Evolutionary conservation across 2,797 vertebrate species (phyloP), one percentile per base, ranked within the genome.

Genomic region (Alosa sapidissima): DNA sequence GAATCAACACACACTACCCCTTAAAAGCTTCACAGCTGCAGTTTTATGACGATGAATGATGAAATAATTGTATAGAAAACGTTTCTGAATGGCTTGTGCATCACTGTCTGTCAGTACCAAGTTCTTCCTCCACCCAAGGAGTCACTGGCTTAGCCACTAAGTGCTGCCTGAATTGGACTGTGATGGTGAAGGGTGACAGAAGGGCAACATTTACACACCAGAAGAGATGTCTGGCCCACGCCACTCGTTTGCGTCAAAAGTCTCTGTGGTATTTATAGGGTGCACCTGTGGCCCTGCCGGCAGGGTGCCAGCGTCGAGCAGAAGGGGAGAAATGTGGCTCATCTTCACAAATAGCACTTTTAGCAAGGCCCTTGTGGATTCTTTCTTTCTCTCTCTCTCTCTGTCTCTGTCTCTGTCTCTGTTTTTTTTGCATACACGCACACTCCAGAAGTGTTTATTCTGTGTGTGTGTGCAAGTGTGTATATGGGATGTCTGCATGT

Each of bases 321-420:
- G 72, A 5, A 47, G 72, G 72, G 13, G 36, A 4, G 21, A 78
- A 78, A 78, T 78, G 41, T 19, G 33, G 68, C 72, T 78, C 41
- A 47, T 78, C 36, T 45, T 45, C 72, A 47, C 72, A 78, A 78
- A 78, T 78, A 36, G 41, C 72, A 78, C 72, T 78, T 78, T 45
- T 14, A 36, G 16, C 2, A 3, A 78, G 41, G 65, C 33, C 65
- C 33, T 72, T 28, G 13, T 72, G 65, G 28, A 41, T 72, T 62
- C 41, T 81, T 41, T 48, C 5, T 62, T 58, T 24, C 6, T 62
- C 21, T 62, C 52, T 21, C n/a, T n/a, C n/a, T n/a, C 9, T 24
- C n/a, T 62, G n/a, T 62, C n/a, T 62, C 5, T 62, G n/a, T 62
- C 5, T 62, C n/a, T 24, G 0, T 62, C 21, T 62, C 52, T 21